Conservation (phyloP, 2,113 vertebrate species). For the Gobius niger region DNA sequence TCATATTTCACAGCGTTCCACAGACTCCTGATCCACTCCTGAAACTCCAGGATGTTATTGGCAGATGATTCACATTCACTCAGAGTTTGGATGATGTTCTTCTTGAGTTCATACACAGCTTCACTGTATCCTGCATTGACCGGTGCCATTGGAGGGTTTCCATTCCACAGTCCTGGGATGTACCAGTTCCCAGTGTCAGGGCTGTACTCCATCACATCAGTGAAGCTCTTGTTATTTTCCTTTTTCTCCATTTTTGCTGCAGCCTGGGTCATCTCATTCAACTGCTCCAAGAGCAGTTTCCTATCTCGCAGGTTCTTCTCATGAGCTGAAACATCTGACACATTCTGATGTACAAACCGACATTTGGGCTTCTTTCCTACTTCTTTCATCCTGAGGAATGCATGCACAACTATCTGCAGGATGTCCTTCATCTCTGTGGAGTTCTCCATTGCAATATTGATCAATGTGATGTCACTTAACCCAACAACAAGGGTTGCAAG, state of each 20-base stretch:
- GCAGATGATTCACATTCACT: conserved; percentile 3
- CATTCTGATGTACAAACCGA: conserved; percentile 78
- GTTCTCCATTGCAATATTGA: conserved; percentile 70
- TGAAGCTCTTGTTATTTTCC: conserved; percentile 38
- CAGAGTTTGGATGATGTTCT: conserved; percentile 38
- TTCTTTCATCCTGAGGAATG: conserved; percentile 58
- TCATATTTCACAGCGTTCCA: conserved; percentile 65
- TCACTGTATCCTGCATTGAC: conserved; percentile 61
- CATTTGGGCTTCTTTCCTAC: conserved; percentile 73
- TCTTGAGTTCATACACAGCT: conserved; percentile 54
- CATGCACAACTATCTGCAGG: conserved; percentile 61
- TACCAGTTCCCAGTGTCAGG: conserved; percentile 54
- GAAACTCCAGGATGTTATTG: conserved; percentile 37
- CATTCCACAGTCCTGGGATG: conserved; percentile 66
- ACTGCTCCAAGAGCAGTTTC: conserved; percentile 59
- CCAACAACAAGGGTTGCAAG: conserved; percentile 76
- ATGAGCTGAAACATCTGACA: conserved; percentile 64
- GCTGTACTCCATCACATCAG: conserved; percentile 60
- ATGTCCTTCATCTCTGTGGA: conserved; percentile 57
- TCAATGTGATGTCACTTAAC: conserved; percentile 73
- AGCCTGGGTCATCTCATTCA: conserved; percentile 63
- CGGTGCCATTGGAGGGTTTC: conserved; percentile 66
- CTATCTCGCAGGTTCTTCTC: conserved; percentile 67
- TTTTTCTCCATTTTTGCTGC: conserved; percentile 68
- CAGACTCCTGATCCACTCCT: conserved; percentile 53